Evolutionary conservation across 2,888 invertebrate genomes (phyloP), one percentile per base, ranked within the genome.

Genomic region (Furcula furcula): DNA sequence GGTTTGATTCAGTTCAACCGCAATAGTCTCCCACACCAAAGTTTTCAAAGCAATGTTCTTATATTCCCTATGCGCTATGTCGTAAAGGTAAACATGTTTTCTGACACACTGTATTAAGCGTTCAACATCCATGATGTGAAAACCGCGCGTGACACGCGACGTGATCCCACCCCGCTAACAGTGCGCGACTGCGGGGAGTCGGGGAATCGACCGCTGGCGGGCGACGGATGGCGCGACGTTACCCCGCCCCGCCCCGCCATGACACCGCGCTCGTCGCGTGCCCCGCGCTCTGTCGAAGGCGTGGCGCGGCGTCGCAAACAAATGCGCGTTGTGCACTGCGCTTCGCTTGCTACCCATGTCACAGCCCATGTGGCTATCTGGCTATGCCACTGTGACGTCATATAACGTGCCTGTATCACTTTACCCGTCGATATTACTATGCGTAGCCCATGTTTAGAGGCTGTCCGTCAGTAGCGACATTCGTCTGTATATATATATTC

Each of bases 41-140:
- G 33, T 27, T 38, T 60, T 60, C 12, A 58, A 36, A 9, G 36
- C 31, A 6, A 48, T 33, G 23, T 60, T 56, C 29, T 60, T 60
- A 26, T 58, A 60, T 7, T 56, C 46, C 11, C 29, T 45, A 31
- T 60, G 54, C 9, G 35, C 38, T 10, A 45, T 16, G 20, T 60
- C 54, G 38, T 58, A 60, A 1, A 60, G 12, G 21, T 31, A 54
- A 4, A 31, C 46, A 21, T 60, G 39, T 27, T 31, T 18, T 31
- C 29, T 46, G 2, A 60, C 57, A 21, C 36, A 45, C 22, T 54
- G 40, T 9, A 60, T 57, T 15, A 60, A 37, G 13, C 26, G 40
- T 37, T 40, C 49, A 2, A 55, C 54, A 29, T 56, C 53, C 36
- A 55, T 52, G 3, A 18, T 16, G 5, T 5, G 1, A 18, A 6